These are phyloP conservation scores for Heteropelma amictum DNA, from an alignment of 2,888 invertebrate genomes.

Conservation along the genomic window DNA sequence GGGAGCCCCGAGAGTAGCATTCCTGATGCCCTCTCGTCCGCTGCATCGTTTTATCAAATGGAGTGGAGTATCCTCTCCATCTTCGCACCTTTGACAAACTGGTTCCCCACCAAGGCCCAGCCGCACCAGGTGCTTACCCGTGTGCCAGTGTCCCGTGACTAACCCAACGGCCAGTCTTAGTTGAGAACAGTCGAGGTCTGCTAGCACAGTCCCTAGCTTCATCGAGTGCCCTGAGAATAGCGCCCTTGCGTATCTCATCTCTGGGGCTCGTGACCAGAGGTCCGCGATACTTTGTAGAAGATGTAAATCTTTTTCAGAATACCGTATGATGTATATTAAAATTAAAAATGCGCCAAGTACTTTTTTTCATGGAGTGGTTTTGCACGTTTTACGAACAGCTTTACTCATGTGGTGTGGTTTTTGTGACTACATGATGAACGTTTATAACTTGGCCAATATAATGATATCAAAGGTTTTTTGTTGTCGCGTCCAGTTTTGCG, in stretches of 20 bases:
- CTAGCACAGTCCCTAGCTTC: constrained; percentile 2
- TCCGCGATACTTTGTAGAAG: neutral
- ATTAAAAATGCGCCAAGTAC: neutral
- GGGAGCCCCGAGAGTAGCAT: neutral
- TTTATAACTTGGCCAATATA: no score
- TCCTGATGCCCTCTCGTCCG: constrained; percentile 2
- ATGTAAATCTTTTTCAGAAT: neutral
- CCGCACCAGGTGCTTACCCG: neutral
- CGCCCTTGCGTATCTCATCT: no score
- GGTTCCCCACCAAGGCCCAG: constrained; percentile 3
- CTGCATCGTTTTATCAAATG: constrained; percentile 12
- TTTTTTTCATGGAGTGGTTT: no score
- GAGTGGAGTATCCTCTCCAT: neutral
- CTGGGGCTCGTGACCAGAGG: neutral
- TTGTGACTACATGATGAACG: no score
- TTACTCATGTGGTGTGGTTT: no score
- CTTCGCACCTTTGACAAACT: neutral
- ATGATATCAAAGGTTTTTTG: no score
- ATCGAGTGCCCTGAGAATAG: constrained; percentile 6
- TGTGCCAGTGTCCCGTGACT: constrained; percentile 22
- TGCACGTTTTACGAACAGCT: no score
- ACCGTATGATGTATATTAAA: neutral
- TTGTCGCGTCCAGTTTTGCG: no score
- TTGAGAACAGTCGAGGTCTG: neutral
- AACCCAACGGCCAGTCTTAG: constrained; percentile 6